Conservation (phyloP, 2,113 vertebrate genomes). For the Rousettus leschenaultii region DNA sequence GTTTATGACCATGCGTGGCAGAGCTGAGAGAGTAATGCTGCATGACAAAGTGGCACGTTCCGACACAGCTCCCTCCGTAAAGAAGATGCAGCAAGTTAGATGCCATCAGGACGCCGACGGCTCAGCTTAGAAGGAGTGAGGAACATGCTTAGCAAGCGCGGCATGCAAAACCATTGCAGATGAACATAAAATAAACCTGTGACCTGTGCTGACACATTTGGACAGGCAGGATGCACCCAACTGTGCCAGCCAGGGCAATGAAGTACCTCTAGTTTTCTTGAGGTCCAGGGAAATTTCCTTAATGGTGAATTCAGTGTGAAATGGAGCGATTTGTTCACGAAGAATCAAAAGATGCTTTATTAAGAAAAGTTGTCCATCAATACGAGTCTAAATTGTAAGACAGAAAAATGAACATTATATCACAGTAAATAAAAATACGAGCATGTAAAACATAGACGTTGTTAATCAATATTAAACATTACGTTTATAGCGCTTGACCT, state of each 20-base stretch:
- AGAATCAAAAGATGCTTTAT: constrained; percentile 99
- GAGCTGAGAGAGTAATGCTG: background rate
- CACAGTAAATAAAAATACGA: constrained; percentile 35
- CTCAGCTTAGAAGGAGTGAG: constrained; percentile 37
- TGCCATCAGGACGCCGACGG: background rate
- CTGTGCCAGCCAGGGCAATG: constrained; percentile 77
- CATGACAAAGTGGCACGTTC: background rate
- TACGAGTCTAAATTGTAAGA: constrained; percentile 88
- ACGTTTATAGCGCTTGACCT: background rate
- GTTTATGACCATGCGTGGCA: background rate
- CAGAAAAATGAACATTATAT: constrained; percentile 76
- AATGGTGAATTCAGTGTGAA: constrained; percentile 99
- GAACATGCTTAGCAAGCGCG: constrained; percentile 62
- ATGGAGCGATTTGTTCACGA: constrained; percentile 99
- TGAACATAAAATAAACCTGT: constrained; percentile 87
- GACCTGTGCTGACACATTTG: constrained; percentile 74
- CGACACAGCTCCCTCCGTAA: background rate
- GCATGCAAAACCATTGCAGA: constrained; percentile 81
- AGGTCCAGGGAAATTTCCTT: constrained; percentile 99
- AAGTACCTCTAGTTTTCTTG: constrained; percentile 98
- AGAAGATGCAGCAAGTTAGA: constrained; percentile 47
- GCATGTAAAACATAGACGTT: background rate
- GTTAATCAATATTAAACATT: constrained; percentile 7
- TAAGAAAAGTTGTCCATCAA: constrained; percentile 98
- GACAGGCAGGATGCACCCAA: constrained; percentile 65